Percentiles rank a stretch among this genome's conserved stretches.
phyloP scores from a whole-genome alignment of 2,888 invertebrate species.

The Sminthurinus aureus region DNA sequence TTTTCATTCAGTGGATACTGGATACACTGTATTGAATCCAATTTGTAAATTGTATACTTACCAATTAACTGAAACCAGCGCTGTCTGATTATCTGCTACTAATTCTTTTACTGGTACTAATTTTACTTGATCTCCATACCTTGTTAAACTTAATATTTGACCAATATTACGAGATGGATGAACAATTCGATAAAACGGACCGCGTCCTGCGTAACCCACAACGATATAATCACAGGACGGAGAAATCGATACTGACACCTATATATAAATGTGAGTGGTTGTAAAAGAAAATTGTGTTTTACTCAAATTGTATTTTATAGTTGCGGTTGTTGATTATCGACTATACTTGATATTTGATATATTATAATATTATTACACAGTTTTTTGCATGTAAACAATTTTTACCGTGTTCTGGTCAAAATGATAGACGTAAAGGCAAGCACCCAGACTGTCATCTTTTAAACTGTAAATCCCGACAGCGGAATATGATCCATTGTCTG shows the following conservation, averaged over 20 bases:
- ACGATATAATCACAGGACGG: slow-evolving; percentile 58
- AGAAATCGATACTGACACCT: slow-evolving; percentile 51
- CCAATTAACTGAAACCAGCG: slow-evolving; percentile 59
- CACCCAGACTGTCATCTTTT: slow-evolving; percentile 54
- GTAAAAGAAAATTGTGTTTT: no score
- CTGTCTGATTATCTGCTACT: slow-evolving; percentile 54
- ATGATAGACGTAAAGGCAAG: slow-evolving; percentile 53
- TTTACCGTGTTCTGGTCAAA: slow-evolving; percentile 59
- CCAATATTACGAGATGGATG: slow-evolving; percentile 57
- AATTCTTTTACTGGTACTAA: slow-evolving; percentile 57
- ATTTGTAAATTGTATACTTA: no score
- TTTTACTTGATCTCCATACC: slow-evolving; percentile 49
- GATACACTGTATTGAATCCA: no score
- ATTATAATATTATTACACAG: no score
- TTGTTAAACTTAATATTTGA: slow-evolving; percentile 55
- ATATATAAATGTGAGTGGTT: no score
- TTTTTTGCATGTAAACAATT: no score
- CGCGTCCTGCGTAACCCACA: slow-evolving; percentile 58
- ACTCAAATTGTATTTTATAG: no score
- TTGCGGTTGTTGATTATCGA: no score
- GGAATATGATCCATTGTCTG: slow-evolving; percentile 56
- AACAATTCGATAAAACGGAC: slow-evolving; percentile 58
- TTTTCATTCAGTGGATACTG: no score
- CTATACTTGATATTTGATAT: no score
- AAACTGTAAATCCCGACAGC: slow-evolving; percentile 58